Percentiles rank a stretch among this genome's conserved stretches.
Conservation (phyloP, 2,888 invertebrate genomes). For the Glaucopsyche alexis region DNA sequence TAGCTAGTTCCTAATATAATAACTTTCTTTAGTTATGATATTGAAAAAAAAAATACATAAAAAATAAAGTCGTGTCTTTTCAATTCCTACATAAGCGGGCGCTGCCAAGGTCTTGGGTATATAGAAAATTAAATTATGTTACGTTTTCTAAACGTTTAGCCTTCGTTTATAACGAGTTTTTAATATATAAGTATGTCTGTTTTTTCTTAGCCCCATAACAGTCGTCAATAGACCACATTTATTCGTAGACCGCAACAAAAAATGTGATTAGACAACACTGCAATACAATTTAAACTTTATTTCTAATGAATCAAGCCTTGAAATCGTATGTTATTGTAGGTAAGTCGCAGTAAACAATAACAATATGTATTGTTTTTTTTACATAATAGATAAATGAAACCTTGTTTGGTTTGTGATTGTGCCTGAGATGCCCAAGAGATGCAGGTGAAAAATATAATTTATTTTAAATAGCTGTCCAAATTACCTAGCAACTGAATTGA, state of each 20-base stretch:
- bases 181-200: slow-evolving; percentile 22
- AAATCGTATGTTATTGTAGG: background rate
- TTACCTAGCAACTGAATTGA: background rate
- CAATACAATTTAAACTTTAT: background rate
- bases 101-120: slow-evolving; percentile 17
- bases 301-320: background rate
- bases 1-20: no score
- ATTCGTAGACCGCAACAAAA: no score
- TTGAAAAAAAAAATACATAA: no score
- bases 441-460: background rate
- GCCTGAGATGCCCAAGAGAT: background rate
- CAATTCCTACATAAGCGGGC: background rate
- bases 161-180: slow-evolving; percentile 26
- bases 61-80: no score
- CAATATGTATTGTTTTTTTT: background rate
- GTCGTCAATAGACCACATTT: slow-evolving; percentile 15
- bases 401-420: background rate
- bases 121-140: slow-evolving; percentile 22
- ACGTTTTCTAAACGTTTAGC: slow-evolving; percentile 20
- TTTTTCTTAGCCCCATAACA: slow-evolving; percentile 10
- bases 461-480: background rate
- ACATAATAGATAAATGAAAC: slow-evolving; percentile 8
- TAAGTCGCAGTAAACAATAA: background rate
- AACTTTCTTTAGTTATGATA: no score
- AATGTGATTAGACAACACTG: background rate